These are phyloP conservation scores for Vanessa tameamea DNA, from an alignment of 1,140 invertebrate genomes.

Conservation along the genomic window DNA sequence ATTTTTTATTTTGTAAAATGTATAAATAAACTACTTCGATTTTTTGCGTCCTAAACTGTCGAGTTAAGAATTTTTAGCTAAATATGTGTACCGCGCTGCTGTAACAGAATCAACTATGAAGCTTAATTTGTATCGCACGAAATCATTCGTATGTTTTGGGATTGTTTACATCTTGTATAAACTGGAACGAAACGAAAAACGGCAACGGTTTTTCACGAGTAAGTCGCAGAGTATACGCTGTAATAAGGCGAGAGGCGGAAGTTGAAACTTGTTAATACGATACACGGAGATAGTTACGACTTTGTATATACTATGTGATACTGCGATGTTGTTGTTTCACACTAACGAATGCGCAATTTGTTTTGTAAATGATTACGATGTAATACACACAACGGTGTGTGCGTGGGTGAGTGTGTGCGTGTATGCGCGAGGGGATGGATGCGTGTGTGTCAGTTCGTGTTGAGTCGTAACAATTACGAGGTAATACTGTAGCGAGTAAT, in stretches of 20 bases:
- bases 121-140: no score
- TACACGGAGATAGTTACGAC: not conserved
- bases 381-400: not conserved
- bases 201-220: not conserved
- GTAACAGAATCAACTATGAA: no score
- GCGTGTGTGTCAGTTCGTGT: not conserved
- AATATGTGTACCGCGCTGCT: no score
- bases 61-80: no score
- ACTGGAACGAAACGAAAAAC: not conserved
- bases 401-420: not conserved
- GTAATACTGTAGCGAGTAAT: conserved; percentile 12
- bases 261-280: not conserved
- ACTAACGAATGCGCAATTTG: not conserved
- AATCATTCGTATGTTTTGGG: no score
- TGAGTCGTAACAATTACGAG: conserved; percentile 3
- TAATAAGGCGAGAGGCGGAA: not conserved
- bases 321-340: not conserved
- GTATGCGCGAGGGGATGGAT: not conserved
- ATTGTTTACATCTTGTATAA: not conserved
- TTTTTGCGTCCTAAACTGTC: no score
- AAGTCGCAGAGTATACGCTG: not conserved
- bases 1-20: no score
- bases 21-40: no score
- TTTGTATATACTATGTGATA: conserved; percentile 7
- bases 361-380: conserved; percentile 13